Evolutionary conservation across 2,888 invertebrate genomes (phyloP).

Genomic region (Aphrophora alni): DNA sequence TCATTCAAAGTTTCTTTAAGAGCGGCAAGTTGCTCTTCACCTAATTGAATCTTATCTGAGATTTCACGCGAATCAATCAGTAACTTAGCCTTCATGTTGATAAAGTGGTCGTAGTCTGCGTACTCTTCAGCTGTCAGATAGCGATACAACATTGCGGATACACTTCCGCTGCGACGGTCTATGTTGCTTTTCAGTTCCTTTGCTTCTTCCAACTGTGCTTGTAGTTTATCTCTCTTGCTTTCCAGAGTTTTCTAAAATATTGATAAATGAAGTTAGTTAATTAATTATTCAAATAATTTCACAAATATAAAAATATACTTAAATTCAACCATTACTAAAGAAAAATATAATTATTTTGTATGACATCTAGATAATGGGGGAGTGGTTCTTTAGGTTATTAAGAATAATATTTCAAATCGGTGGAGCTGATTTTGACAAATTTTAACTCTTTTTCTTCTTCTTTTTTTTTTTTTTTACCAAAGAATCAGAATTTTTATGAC

Average conservation of each 20-base stretch:
- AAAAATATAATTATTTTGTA: too few species aligned
- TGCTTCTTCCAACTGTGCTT: slow-evolving; percentile 81
- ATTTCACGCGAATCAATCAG: slow-evolving; percentile 83
- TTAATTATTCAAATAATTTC: neutral
- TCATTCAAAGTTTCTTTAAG: slow-evolving; percentile 64
- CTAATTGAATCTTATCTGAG: slow-evolving; percentile 80
- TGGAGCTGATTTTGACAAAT: too few species aligned
- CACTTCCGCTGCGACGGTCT: slow-evolving; percentile 75
- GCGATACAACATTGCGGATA: slow-evolving; percentile 72
- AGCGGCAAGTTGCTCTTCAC: slow-evolving; percentile 79
- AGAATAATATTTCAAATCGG: too few species aligned
- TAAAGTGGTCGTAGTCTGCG: slow-evolving; percentile 82
- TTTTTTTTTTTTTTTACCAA: too few species aligned
- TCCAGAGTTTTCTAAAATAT: slow-evolving; percentile 68
- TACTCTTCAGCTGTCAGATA: slow-evolving; percentile 75
- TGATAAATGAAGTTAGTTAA: slow-evolving; percentile 26
- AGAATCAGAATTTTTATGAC: too few species aligned
- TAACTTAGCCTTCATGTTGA: slow-evolving; percentile 85
- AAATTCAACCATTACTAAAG: too few species aligned
- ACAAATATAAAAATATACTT: too few species aligned
- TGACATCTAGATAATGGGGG: too few species aligned
- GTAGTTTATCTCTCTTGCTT: slow-evolving; percentile 76
- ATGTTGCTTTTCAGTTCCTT: slow-evolving; percentile 81
- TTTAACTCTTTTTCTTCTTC: too few species aligned
- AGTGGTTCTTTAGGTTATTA: too few species aligned